A percentile compares a stretch with the other conserved stretches of the same genome.
Evolutionary conservation across 2,113 vertebrate species (phyloP).

Genomic region (Pedetes capensis): DNA sequence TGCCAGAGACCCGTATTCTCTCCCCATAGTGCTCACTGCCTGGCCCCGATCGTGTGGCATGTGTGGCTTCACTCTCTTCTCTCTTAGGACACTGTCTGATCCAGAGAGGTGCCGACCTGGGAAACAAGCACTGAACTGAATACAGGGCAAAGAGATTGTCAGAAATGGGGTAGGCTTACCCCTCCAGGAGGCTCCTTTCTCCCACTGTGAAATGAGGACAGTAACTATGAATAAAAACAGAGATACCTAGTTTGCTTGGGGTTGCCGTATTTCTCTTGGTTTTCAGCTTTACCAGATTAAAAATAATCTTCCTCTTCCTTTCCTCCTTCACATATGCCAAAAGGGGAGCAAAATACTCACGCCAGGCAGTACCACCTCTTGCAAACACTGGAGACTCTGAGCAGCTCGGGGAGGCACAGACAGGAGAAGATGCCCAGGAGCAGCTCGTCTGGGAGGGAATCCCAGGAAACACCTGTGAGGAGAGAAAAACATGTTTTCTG

Average conservation of each 20-base stretch:
- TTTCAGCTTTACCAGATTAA: neutral
- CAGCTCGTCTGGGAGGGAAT: slow-evolving; percentile 93
- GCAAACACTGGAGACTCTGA: slow-evolving; percentile 86
- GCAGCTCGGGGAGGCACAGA: slow-evolving; percentile 89
- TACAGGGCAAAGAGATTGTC: neutral
- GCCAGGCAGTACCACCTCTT: slow-evolving; percentile 90
- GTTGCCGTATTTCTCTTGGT: neutral
- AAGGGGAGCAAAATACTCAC: slow-evolving; percentile 84
- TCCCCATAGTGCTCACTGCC: neutral
- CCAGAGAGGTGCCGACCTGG: neutral
- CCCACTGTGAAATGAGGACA: neutral
- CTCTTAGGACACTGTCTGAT: neutral
- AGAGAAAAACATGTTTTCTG: neutral
- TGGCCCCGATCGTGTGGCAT: fast-evolving
- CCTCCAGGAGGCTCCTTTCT: neutral
- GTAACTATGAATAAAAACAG: neutral
- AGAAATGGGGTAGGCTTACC: neutral
- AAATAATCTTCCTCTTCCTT: neutral
- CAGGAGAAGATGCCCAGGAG: slow-evolving; percentile 88
- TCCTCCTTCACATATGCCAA: neutral
- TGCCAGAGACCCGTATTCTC: neutral
- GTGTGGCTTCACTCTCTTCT: fast-evolving
- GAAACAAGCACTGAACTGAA: neutral
- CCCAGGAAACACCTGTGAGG: slow-evolving; percentile 87
- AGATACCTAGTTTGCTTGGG: neutral